Evolutionary conservation across 2,113 vertebrate species (phyloP), one percentile per base, ranked within the genome.

Genomic region (Azemiops feae): DNA sequence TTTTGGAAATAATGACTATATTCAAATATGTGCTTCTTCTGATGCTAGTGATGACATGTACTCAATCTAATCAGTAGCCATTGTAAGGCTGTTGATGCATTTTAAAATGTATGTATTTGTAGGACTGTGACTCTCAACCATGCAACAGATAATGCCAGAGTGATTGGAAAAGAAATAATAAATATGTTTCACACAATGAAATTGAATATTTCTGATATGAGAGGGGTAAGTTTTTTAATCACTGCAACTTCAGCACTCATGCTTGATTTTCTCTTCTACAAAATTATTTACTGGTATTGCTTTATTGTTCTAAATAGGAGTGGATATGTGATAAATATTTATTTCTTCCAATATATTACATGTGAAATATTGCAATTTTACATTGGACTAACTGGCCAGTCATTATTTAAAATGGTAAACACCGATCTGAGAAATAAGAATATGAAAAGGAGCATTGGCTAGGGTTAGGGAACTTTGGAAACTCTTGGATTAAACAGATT

Each of bases 131-230:
- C 98, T 97, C 97, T 99, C 45, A 98, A 98, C 95, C 98, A 99
- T 94, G 98, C 98, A 96, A 99, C 99, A 92, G 98, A 99, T 95
- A 98, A 97, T 9, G 98, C 98, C 90, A 98, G 98, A 97, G 95
- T 99, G 81, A 99, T 99, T 88, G 98, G 98, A n/a, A 96, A 98
- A 43, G 98, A 99, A 64, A 97, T 97, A 93, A 96, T 99, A 81
- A 99, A 98, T 95, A 98, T 99, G 97, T 99, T 99, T 95, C 98
- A 98, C 22, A 96, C 98, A 93, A 99, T 99, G 99, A 99, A 99
- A 93, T 89, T 99, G 94, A 98, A 98, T 93, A 99, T 98, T 94
- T 97, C 98, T 1, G 99, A 99, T 95, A 97, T 99, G 98, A 98
- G 99, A 97, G 99, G 99, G 95, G 97, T 99, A 90, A 97, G 98